Evolutionary conservation across 1,140 invertebrate genomes (phyloP), one percentile per base, ranked within the genome.

Genomic region (Neuroterus valhalla): DNA sequence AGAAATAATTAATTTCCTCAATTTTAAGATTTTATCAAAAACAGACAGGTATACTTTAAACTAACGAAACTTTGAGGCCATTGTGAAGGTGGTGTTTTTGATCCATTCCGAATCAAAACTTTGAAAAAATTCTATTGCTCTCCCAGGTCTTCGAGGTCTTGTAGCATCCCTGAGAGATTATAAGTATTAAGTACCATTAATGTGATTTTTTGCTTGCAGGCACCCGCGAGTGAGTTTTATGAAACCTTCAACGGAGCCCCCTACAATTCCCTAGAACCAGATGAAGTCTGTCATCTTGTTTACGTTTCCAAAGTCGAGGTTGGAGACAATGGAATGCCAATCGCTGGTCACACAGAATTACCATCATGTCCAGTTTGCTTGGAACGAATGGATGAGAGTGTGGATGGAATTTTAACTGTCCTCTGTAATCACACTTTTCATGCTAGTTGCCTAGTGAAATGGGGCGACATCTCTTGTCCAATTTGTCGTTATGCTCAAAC

Each of bases 361-460:
- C 98, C 98, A n/a, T 98, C 96, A 3, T 99, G 99, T 91, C 96
- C 98, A 8, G 97, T 99, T 17, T 99, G 98, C 80, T 88, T 98
- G 85, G 98, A 99, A 89, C 93, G 97, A 81, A 99, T 97, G 98
- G 98, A 99, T 90, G 98, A 99, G 90, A 97, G 96, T 77, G 96
- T 99, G 1, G 98, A 99, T 89, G 98, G 98, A 3, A 95, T 99
- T 78, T 91, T 99, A 70, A 99, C 98, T 5, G 98, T 99, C 84
- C 91, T 99, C 43, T 99, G 99, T 87, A 99, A 99, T 91, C 99
- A 99, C 90, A 95, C 97, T 0, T 99, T 99, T 89, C 99, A 99
- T 91, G 94, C 96, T 17, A 94, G 94, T 79, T 99, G 98, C 90
- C 91, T 99, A 42, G 93, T 96, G 70, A 96, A 99, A 88, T 99